phyloP scores from a whole-genome alignment of 2,113 vertebrate genomes.

The Seriola aureovittata region DNA sequence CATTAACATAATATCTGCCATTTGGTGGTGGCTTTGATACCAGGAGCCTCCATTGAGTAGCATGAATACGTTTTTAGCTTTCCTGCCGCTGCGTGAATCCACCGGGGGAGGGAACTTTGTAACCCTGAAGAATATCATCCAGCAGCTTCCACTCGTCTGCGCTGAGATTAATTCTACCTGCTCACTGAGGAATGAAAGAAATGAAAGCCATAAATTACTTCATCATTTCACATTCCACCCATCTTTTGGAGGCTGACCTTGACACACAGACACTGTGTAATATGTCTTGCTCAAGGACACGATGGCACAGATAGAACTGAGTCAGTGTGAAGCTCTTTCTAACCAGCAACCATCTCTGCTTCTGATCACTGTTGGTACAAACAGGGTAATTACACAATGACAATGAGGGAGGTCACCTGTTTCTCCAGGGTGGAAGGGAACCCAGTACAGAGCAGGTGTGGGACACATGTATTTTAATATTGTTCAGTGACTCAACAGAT shows the following conservation, averaged over 20 bases:
- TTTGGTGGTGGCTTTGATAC: slow-evolving; percentile 27
- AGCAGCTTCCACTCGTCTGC: neutral
- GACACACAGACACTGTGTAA: neutral
- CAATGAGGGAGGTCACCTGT: too few relatives aligned
- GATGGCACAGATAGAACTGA: neutral
- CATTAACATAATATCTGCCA: neutral
- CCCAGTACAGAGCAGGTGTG: too few relatives aligned
- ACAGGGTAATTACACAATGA: too few relatives aligned
- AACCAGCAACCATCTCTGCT: neutral
- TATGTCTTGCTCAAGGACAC: slow-evolving; percentile 37
- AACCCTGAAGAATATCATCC: slow-evolving; percentile 9
- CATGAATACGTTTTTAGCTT: neutral
- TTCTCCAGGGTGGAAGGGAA: too few relatives aligned
- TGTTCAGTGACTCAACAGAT: too few relatives aligned
- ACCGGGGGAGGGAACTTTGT: neutral
- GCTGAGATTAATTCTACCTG: neutral
- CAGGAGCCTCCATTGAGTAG: neutral
- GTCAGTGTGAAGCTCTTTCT: neutral
- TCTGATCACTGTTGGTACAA: slow-evolving; percentile 10
- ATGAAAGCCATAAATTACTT: slow-evolving; percentile 22
- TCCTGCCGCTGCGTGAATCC: neutral
- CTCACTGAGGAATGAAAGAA: neutral
- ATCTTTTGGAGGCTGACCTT: slow-evolving; percentile 28
- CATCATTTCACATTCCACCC: neutral
- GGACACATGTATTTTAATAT: too few relatives aligned